Evolutionary conservation across 2,888 invertebrate species (phyloP), one percentile per base, ranked within the genome.

Genomic region (Clostera curtula): DNA sequence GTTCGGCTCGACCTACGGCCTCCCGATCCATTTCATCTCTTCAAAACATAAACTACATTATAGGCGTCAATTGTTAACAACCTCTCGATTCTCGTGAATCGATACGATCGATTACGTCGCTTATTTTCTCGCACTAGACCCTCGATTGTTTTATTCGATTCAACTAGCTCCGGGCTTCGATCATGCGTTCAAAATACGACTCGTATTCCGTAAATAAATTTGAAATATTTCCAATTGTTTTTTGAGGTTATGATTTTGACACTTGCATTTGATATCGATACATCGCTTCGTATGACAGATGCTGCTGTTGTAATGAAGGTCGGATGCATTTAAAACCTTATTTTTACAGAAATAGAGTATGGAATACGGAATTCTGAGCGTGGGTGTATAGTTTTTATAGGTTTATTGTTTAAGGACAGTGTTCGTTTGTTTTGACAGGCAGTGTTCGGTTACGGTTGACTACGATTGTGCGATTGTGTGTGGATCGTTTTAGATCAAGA

Each of bases 1-100:
- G 29, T 31, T 29, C 43, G 39, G 48, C 46, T 49, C 75, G 75
- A 76, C 77, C 79, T 77, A 68, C 74, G 74, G 72, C 76, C 74
- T 51, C 62, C 47, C 67, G 79, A 77, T 76, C 72, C 75, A 74
- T 77, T 77, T 77, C 79, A 77, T 74, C 77, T 77, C 68, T 54
- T 53, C 56, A 42, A 61, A 67, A 67, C 76, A 80, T 80, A 79
- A 79, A 79, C 68, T 75, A 69, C 69, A 60, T 49, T 63, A 62
- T 68, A 70, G 73, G 77, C 79, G 79, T 79, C 80, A 80, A 79
- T 75, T 77, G 76, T 76, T 77, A 80, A 80, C 77, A 76, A 63
- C 73, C 70, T 67, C 64, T 76, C 76, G 77, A 79, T 76, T 74
- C 75, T 74, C 71, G 74, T 74, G 75, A 66, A 69, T 55, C 62